Evolutionary conservation across 2,888 invertebrate species (phyloP).

Genomic region (Pristionchus fissidentatus): DNA sequence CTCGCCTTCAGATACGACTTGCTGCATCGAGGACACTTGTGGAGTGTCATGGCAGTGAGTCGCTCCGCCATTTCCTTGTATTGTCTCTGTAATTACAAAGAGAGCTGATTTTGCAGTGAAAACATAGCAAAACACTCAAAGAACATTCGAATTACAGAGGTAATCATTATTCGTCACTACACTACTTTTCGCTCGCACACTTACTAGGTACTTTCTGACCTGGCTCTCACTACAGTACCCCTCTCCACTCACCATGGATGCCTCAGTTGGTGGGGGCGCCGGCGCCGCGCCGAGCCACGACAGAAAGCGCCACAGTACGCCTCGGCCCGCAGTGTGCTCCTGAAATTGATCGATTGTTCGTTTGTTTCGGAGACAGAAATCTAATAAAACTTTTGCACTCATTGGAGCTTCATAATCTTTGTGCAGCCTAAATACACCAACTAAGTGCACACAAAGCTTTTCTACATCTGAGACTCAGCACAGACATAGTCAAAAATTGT

Average conservation of each 20-base stretch:
- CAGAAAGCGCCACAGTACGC: not conserved
- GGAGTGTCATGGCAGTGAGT: slow-evolving; percentile 8
- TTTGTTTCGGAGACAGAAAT: not conserved
- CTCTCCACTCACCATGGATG: not conserved
- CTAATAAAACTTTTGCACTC: not conserved
- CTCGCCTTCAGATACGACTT: slow-evolving; percentile 27
- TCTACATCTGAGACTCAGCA: not conserved
- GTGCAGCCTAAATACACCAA: not conserved
- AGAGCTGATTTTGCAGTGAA: not conserved
- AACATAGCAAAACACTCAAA: not conserved
- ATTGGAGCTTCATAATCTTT: not conserved
- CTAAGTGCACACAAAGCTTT: not conserved
- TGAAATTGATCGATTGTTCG: not conserved
- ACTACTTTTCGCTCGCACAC: not conserved
- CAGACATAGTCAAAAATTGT: too few species aligned
- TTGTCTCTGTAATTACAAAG: not conserved
- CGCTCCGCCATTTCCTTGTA: slow-evolving; percentile 4
- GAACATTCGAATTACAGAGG: not conserved
- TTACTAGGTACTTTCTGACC: too few species aligned
- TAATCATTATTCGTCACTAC: not conserved
- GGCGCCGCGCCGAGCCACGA: not conserved
- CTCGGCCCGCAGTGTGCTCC: not conserved
- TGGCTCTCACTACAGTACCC: not conserved
- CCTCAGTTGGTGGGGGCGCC: not conserved
- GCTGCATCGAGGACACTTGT: slow-evolving; percentile 26